Conservation (phyloP, 2,888 invertebrate species). For the Sinelater perroti region DNA sequence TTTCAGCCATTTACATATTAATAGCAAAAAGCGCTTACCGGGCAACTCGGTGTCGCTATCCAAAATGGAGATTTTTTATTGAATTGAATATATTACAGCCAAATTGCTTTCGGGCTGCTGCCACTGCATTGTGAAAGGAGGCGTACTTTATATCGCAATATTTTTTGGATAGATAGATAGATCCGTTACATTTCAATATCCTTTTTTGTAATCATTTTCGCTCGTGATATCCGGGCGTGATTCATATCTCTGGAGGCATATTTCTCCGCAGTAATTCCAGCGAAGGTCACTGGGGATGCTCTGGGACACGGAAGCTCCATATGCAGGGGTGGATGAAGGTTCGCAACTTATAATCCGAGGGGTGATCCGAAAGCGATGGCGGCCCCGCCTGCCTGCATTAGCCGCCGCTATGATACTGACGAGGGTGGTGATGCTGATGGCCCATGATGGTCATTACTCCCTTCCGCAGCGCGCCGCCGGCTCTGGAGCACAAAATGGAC, state of each 20-base stretch:
- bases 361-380: conserved; percentile 35
- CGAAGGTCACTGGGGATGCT: conserved; percentile 37
- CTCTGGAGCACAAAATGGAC: conserved; percentile 34
- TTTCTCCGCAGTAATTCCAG: conserved; percentile 32
- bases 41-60: conserved; percentile 11
- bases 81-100: conserved; percentile 31
- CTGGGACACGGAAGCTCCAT: conserved; percentile 30
- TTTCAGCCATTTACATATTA: neutral
- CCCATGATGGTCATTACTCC: conserved; percentile 38
- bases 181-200: conserved; percentile 32
- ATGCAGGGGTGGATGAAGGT: conserved; percentile 36
- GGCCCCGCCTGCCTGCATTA: conserved; percentile 35
- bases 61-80: conserved; percentile 20
- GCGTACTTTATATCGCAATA: conserved; percentile 30
- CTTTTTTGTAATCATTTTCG: conserved; percentile 34
- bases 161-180: conserved; percentile 32
- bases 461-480: conserved; percentile 15
- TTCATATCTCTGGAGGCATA: conserved; percentile 41
- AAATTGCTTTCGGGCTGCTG: conserved; percentile 33
- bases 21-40: conserved; percentile 1
- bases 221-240: conserved; percentile 38
- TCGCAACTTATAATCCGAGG: conserved; percentile 38
- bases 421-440: conserved; percentile 35
- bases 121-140: conserved; percentile 28
- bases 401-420: conserved; percentile 28